These are phyloP conservation scores for Pachymerium ferrugineum DNA, from an alignment of 2,888 invertebrate species.

Conservation along the genomic window DNA sequence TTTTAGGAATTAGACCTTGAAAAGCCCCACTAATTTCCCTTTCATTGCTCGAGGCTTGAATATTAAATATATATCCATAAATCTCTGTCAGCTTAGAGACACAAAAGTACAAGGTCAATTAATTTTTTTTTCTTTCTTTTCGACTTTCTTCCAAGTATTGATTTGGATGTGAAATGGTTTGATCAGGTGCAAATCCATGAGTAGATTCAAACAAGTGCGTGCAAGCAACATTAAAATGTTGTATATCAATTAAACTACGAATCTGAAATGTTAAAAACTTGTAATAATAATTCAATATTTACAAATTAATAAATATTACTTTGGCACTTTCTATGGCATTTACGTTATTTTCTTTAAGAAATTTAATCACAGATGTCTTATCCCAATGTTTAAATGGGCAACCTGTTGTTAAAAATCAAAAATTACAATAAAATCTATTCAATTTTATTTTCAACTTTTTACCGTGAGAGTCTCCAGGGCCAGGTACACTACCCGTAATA, in stretches of 20 bases:
- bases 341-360: not conserved
- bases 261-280: slow-evolving; percentile 46
- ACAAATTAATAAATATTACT: not conserved
- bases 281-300: slow-evolving; percentile 18
- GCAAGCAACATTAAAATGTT: slow-evolving; percentile 85
- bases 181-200: slow-evolving; percentile 51
- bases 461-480: slow-evolving; percentile 77
- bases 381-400: slow-evolving; percentile 28
- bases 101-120: not conserved
- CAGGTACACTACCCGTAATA: slow-evolving; percentile 61
- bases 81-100: not conserved
- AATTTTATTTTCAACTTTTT: not conserved
- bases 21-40: not conserved
- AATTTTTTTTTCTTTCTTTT: not conserved
- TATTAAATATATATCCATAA: slow-evolving; percentile 9
- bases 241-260: slow-evolving; percentile 62
- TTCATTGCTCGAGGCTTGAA: not conserved
- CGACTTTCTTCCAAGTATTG: slow-evolving; percentile 70
- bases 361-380: not conserved
- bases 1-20: slow-evolving; percentile 4
- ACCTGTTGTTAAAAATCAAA: not conserved
- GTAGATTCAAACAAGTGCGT: slow-evolving; percentile 65
- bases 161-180: slow-evolving; percentile 80
- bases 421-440: not conserved
- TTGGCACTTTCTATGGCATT: not conserved